These are phyloP conservation scores for Aptenodytes forsteri DNA, from an alignment of 2,113 vertebrate species.

Conservation along the genomic window DNA sequence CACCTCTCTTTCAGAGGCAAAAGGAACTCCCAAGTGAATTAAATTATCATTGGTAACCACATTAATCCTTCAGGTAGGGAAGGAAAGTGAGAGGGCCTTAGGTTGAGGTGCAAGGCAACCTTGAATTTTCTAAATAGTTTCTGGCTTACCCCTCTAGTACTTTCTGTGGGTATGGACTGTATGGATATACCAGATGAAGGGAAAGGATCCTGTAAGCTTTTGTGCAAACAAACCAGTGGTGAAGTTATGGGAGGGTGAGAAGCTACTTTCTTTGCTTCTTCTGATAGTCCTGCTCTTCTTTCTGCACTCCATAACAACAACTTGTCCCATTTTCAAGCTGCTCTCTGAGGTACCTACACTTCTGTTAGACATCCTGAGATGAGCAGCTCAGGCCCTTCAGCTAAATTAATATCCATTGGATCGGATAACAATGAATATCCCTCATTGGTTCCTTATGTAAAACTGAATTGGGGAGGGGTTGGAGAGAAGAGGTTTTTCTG, in stretches of 20 bases:
- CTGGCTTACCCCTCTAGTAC: background rate
- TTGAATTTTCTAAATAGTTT: background rate
- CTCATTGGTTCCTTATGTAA: background rate
- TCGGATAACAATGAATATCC: background rate
- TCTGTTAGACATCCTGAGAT: background rate
- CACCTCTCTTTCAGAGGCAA: background rate
- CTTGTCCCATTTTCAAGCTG: background rate
- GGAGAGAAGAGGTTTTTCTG: background rate
- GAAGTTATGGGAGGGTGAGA: background rate
- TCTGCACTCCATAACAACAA: background rate
- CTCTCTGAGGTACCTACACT: background rate
- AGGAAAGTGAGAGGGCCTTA: background rate
- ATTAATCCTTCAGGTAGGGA: background rate
- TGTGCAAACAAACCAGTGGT: background rate
- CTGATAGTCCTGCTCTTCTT: background rate
- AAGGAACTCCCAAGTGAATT: background rate
- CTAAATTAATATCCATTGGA: background rate
- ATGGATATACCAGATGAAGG: background rate
- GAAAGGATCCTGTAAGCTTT: background rate
- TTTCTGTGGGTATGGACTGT: background rate
- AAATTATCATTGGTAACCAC: background rate
- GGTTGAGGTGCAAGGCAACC: background rate
- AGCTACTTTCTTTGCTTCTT: background rate
- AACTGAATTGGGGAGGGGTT: background rate
- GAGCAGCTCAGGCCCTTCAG: background rate